Base-by-base conservation (phyloP, 2,888 invertebrate species). In the Thecocarcelia acutangulata region DNA sequence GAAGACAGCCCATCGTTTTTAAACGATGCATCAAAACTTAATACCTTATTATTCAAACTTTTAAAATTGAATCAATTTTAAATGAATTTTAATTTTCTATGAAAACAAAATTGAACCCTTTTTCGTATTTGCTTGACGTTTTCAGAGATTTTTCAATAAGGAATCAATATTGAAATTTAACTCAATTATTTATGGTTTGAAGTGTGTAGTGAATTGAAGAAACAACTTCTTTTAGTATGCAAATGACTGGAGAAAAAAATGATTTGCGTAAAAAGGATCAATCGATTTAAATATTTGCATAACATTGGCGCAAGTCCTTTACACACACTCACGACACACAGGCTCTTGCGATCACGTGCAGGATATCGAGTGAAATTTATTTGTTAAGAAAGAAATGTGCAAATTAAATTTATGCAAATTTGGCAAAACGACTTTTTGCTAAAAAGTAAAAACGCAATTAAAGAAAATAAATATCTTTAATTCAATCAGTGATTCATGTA, bases 301-400 rank as follows among this genome's bases (percentile, higher is more conserved):
- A 85, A 85, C 85, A 85, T 59, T 85, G 85, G 85, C 85, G 84
- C 88, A 88, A 87, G 88, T 86, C 87, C 86, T 12, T 42, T n/a
- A 19, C 37, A 28, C 3, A 44, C 52, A 21, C 42, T 19, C 33
- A 58, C 21, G 33, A 17, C 33, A 33, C 9, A 70, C 17, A 11
- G 4, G 8, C 42, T 9, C 0, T 9, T 4, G 6, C 2, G 11
- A 3, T 1, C 33, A 33, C 33, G 33, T 33, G 9, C 33, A 33
- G 8, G 9, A 33, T 33, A 9, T 33, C 33, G 13, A 46, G 2
- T 21, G 8, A 33, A 44, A 40, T 66, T 0, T 21, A 42, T 44
- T 44, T 56, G 12, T 44, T 58, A 12, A 63, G 54, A n/a, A 73
- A n/a, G 54, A 24, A 15, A 54, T 64, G 84, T 84, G 79, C 70